Conservation (phyloP, 2,113 vertebrate genomes). For the Epinephelus moara region DNA sequence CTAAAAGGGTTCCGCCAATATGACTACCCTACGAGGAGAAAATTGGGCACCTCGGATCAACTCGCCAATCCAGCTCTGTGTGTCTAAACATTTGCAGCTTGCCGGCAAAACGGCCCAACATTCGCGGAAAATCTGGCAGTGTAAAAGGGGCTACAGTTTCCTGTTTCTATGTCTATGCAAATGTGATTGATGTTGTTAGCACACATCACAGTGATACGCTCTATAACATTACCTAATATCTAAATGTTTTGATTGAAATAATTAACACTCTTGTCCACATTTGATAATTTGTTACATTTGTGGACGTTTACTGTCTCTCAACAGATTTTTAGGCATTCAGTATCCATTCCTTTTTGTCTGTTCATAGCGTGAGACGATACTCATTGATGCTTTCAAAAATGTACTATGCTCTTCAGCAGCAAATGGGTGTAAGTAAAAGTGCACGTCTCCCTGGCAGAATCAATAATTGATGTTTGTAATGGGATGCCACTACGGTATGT, state of each 20-base stretch:
- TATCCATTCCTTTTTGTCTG: background rate
- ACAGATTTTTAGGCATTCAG: background rate
- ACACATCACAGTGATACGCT: too few species aligned
- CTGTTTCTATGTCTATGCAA: too few species aligned
- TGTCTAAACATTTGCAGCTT: too few species aligned
- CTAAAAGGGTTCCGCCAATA: too few species aligned
- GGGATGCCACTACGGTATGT: background rate
- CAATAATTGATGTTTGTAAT: constrained; percentile 30
- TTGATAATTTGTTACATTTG: background rate
- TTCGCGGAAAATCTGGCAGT: too few species aligned
- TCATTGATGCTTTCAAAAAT: background rate
- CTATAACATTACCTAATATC: background rate
- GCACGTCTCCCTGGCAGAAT: background rate
- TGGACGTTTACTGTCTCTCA: background rate
- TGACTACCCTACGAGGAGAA: too few species aligned
- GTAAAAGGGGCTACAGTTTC: too few species aligned
- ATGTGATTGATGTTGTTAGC: too few species aligned
- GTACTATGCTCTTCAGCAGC: background rate
- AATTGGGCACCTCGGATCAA: too few species aligned
- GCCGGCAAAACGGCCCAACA: too few species aligned
- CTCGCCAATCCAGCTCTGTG: too few species aligned
- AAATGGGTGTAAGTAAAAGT: background rate
- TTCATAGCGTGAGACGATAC: background rate
- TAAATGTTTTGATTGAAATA: background rate
- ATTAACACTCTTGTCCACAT: background rate